A percentile compares a stretch with the other conserved stretches of the same genome.
These are phyloP conservation scores for Ectemnius lituratus DNA, from an alignment of 2,888 invertebrate species.

Conservation along the genomic window DNA sequence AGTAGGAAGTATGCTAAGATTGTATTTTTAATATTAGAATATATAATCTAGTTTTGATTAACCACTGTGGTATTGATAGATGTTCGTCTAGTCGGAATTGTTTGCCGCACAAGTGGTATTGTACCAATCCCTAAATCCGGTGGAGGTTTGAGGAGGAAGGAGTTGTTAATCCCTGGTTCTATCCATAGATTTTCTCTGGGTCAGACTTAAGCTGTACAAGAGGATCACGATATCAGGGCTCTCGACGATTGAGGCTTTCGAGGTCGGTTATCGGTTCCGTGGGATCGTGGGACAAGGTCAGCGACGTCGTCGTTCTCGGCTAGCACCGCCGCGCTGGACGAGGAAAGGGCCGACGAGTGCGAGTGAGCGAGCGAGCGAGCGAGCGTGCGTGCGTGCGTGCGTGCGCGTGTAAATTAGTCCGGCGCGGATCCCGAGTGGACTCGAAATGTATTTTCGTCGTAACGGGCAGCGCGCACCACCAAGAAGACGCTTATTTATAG, in stretches of 20 bases:
- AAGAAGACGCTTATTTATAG: slow-evolving; percentile 57
- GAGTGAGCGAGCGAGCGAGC: too few species aligned
- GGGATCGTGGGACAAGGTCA: slow-evolving; percentile 56
- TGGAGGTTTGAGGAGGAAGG: too few species aligned
- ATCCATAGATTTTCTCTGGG: too few species aligned
- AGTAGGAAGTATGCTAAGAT: too few species aligned
- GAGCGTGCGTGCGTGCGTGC: too few species aligned
- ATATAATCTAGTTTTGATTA: too few species aligned
- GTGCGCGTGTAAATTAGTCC: slow-evolving; percentile 53
- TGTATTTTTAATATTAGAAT: too few species aligned
- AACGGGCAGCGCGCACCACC: slow-evolving; percentile 37
- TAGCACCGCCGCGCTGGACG: slow-evolving; percentile 38
- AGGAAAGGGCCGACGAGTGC: slow-evolving; percentile 54
- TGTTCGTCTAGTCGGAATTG: too few species aligned
- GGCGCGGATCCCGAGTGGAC: slow-evolving; percentile 54
- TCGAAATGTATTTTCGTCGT: slow-evolving; percentile 47
- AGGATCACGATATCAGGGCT: background rate
- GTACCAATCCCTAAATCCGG: too few species aligned
- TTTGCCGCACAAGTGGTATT: too few species aligned
- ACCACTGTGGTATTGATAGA: too few species aligned
- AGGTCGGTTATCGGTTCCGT: slow-evolving; percentile 37
- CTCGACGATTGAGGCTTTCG: background rate
- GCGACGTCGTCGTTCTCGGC: background rate
- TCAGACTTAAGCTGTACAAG: background rate
- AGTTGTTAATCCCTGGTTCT: too few species aligned